Evolutionary conservation across 2,113 vertebrate species (phyloP), one percentile per base, ranked within the genome.

Genomic region (Brienomyrus brachyistius): DNA sequence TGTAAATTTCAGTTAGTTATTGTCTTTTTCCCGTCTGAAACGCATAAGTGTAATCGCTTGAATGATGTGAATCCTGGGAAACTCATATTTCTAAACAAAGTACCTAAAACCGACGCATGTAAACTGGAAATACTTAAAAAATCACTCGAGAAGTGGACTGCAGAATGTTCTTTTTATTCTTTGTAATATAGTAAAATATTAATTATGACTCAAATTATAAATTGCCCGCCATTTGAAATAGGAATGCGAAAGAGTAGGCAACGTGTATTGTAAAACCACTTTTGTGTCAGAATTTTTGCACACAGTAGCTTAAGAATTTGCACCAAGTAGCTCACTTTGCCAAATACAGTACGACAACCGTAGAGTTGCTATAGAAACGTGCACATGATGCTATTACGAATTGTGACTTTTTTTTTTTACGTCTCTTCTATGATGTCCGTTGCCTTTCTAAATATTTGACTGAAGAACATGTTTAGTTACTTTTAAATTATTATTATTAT

Each of bases 401-500:
- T 82, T 23, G 74, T 27, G 31, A 45, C 45, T 48, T 59, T 35
- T 88, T 31, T 52, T 52, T 62, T 35, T 88, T 43, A n/a, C 5
- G 9, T 62, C 21, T 59, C 4, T 45, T 3, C 54, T 45, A 11
- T n/a, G 17, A 88, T 43, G 9, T 88, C 85, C 13, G 23, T 47
- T 47, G 23, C n/a, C 35, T 2, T 89, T 89, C 31, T 89, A 84
- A 89, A 84, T 62, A 48, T 56, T 17, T 27, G 10, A 50, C 21
- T 45, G 66, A 54, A 50, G 5, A 89, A 52, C 47, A 62, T 84
- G 77, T 47, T 31, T 19, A 40, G 50, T 35, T 56, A 17, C 70
- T 89, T 54, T 84, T 56, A 56, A 56, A 82, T 82, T 80, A 82
- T 89, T 80, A 77, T 77, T 50, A 35, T 51, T 84, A 21, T 89